phyloP scores from a whole-genome alignment of 2,797 vertebrate genomes.

The Loris lydekkerianus region DNA sequence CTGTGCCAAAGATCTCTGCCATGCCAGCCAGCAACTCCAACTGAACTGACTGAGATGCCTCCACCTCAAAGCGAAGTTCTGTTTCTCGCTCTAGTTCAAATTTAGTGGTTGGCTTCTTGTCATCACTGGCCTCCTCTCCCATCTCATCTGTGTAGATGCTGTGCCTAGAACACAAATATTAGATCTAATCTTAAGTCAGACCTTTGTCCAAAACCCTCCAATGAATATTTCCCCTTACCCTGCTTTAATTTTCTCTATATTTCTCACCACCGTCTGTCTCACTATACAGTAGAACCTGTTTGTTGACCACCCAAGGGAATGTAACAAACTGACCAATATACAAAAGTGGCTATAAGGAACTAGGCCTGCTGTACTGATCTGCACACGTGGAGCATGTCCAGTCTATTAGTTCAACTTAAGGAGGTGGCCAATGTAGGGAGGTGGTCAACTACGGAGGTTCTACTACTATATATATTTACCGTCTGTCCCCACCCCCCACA shows the following conservation, averaged over 20 bases:
- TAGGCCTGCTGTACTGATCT: too few relatives aligned
- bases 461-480: neutral
- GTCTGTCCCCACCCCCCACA: too few relatives aligned
- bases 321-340: too few relatives aligned
- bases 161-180: slow-evolving; percentile 64
- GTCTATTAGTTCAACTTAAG: too few relatives aligned
- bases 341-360: too few relatives aligned
- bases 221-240: neutral
- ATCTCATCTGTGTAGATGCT: slow-evolving; percentile 72
- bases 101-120: slow-evolving; percentile 89
- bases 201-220: neutral
- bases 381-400: too few relatives aligned
- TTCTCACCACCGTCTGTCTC: slow-evolving; percentile 38
- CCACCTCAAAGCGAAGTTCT: slow-evolving; percentile 98
- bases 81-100: slow-evolving; percentile 98
- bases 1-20: slow-evolving; percentile 97
- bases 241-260: neutral
- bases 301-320: too few relatives aligned
- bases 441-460: too few relatives aligned
- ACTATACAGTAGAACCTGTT: too few relatives aligned
- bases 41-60: slow-evolving; percentile 94
- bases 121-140: slow-evolving; percentile 88
- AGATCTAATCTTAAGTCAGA: neutral
- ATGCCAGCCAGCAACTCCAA: slow-evolving; percentile 95
- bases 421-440: too few relatives aligned